phyloP scores from a whole-genome alignment of 92 coral and sea anemone species.

The Pocillopora meandrina region DNA sequence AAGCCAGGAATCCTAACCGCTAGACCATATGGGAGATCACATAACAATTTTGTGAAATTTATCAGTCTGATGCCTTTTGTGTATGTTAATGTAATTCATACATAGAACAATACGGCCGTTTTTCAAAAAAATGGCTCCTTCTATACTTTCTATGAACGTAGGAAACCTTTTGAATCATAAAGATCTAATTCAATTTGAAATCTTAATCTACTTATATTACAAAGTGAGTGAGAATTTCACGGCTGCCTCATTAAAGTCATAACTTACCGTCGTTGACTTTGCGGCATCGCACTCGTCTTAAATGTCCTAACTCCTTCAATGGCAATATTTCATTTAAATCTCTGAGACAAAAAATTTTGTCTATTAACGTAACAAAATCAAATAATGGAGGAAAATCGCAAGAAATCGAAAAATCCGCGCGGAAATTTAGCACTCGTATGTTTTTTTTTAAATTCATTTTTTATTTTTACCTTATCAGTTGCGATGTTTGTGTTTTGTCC shows the following conservation, averaged over 20 bases:
- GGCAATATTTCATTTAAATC: slow-evolving; percentile 63
- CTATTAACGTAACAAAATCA: not conserved
- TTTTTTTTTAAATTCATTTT: not conserved
- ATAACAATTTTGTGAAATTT: too few relatives aligned
- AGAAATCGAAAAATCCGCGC: not conserved
- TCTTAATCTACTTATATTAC: not conserved
- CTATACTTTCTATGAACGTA: too few relatives aligned
- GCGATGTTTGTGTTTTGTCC: slow-evolving; percentile 78
- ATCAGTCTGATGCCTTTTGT: not conserved
- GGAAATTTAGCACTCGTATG: not conserved
- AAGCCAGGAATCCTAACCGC: slow-evolving; percentile 99
- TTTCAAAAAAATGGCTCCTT: not conserved
- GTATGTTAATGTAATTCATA: not conserved
- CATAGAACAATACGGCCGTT: not conserved
- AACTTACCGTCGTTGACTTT: slow-evolving; percentile 47
- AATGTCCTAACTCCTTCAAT: slow-evolving; percentile 65
- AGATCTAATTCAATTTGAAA: too few relatives aligned
- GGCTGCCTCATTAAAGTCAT: not conserved
- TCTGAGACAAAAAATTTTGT: slow-evolving; percentile 30
- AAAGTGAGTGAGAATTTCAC: not conserved
- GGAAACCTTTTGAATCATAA: too few relatives aligned
- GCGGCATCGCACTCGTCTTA: slow-evolving; percentile 65
- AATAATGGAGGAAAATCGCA: not conserved
- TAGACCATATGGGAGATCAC: slow-evolving; percentile 99
- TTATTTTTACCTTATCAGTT: slow-evolving; percentile 66